These are phyloP conservation scores for Pogonocherus hispidulus DNA, from an alignment of 2,888 invertebrate species.

Conservation along the genomic window DNA sequence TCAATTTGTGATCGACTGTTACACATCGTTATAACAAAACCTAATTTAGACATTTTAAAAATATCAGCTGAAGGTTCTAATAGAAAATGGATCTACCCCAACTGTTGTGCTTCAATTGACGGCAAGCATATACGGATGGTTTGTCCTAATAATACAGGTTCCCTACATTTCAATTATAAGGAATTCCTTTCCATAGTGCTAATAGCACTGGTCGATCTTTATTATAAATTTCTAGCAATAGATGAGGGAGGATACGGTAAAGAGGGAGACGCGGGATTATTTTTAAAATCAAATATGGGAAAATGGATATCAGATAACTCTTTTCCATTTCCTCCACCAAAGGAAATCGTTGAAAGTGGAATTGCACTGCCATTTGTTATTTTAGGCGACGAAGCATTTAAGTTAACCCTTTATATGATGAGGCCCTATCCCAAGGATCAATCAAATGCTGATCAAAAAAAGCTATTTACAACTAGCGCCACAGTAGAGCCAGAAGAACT, in stretches of 20 bases:
- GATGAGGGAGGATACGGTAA: not conserved
- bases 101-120: constrained; percentile 7
- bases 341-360: not conserved
- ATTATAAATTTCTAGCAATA: not conserved
- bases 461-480: not conserved
- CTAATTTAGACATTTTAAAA: not conserved
- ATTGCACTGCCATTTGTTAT: not conserved
- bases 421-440: not conserved
- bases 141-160: constrained; percentile 12
- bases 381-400: not conserved
- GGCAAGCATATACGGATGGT: not conserved
- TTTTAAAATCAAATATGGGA: constrained; percentile 9
- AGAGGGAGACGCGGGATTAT: constrained; percentile 8
- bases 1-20: not conserved
- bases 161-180: constrained; percentile 10
- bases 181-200: not conserved
- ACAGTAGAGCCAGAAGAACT: not conserved
- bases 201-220: constrained; percentile 3
- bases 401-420: not conserved
- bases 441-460: not conserved
- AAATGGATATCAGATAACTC: not conserved
- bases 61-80: not conserved
- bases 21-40: not conserved
- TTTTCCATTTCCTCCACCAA: not conserved
- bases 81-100: constrained; percentile 4